phyloP scores from a whole-genome alignment of 2,797 vertebrate species.

The Simalia tracyae region DNA sequence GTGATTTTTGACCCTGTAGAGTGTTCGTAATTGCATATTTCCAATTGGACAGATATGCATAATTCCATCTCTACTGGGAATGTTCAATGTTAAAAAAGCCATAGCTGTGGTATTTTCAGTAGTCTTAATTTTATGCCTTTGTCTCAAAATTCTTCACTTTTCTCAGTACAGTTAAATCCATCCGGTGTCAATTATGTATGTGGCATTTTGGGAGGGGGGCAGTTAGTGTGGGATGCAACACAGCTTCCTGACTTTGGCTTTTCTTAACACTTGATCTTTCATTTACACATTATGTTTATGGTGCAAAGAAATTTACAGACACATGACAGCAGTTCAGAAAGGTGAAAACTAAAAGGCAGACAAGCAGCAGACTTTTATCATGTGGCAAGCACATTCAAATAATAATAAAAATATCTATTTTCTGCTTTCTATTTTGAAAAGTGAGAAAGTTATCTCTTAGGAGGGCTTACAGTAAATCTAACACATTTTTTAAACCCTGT shows the following conservation, averaged over 20 bases:
- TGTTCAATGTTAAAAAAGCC: background rate
- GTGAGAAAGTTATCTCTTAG: slow-evolving; percentile 68
- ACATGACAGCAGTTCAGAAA: slow-evolving; percentile 71
- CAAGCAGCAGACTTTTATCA: slow-evolving; percentile 59
- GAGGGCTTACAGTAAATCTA: slow-evolving; percentile 65
- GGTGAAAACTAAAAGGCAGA: slow-evolving; percentile 71
- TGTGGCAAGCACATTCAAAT: slow-evolving; percentile 58
- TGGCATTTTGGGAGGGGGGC: slow-evolving; percentile 38
- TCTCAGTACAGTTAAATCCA: slow-evolving; percentile 52
- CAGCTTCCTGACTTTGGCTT: slow-evolving; percentile 67
- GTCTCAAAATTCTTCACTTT: slow-evolving; percentile 47
- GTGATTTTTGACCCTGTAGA: background rate
- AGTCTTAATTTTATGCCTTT: slow-evolving; percentile 15
- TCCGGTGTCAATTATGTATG: slow-evolving; percentile 49
- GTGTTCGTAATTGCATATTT: background rate
- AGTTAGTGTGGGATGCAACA: slow-evolving; percentile 48
- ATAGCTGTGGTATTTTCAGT: background rate
- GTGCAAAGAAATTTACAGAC: slow-evolving; percentile 70
- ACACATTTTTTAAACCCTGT: slow-evolving; percentile 57
- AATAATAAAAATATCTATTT: slow-evolving; percentile 68
- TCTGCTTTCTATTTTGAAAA: slow-evolving; percentile 63
- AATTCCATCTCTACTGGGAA: background rate
- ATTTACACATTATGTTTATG: slow-evolving; percentile 71
- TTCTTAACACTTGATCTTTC: slow-evolving; percentile 69
- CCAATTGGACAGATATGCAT: background rate